phyloP scores from a whole-genome alignment of 2,113 vertebrate species.

The Cariama cristata region DNA sequence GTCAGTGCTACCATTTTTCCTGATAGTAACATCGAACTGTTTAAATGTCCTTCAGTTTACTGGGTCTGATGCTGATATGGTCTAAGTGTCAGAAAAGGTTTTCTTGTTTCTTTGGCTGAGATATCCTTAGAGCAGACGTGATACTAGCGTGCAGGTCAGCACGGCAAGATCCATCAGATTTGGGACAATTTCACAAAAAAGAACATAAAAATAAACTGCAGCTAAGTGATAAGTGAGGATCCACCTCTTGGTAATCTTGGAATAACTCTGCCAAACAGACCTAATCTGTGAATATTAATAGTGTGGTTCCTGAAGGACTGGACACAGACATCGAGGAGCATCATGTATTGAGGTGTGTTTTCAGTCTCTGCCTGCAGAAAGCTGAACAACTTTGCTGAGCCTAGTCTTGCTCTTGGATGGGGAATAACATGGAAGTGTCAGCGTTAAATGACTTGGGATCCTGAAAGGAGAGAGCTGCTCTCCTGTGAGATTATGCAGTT shows the following conservation, averaged over 20 bases:
- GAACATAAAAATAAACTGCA: neutral
- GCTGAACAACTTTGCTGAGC: neutral
- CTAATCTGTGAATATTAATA: neutral
- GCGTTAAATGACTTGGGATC: neutral
- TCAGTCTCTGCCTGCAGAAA: neutral
- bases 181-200: neutral
- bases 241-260: neutral
- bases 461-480: neutral
- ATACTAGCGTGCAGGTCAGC: neutral
- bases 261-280: neutral
- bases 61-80: fast-evolving
- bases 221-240: neutral
- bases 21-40: neutral
- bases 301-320: neutral
- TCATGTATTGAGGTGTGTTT: neutral
- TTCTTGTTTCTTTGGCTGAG: neutral
- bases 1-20: neutral
- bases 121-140: neutral
- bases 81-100: neutral
- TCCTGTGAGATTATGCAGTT: neutral
- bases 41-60: neutral
- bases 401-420: neutral
- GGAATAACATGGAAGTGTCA: neutral
- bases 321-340: fast-evolving
- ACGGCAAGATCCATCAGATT: neutral